Conservation (phyloP, 2,113 vertebrate genomes). For the Sterna hirundo region DNA sequence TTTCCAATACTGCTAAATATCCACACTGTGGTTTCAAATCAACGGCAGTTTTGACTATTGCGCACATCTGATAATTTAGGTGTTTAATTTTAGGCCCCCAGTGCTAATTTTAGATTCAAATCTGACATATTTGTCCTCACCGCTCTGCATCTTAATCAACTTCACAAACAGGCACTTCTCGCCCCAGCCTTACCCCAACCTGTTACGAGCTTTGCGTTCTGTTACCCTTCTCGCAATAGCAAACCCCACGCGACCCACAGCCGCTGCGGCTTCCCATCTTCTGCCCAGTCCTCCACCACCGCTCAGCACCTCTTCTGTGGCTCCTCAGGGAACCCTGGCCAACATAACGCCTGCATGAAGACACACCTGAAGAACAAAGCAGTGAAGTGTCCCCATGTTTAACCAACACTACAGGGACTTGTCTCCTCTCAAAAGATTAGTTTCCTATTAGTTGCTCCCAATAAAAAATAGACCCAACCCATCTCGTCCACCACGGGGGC, state of each 20-base stretch:
- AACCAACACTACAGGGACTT: background rate
- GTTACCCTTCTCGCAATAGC: background rate
- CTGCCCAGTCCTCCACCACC: background rate
- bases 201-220: background rate
- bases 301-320: background rate
- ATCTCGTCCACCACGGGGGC: background rate
- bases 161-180: background rate
- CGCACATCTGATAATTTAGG: background rate
- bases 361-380: background rate
- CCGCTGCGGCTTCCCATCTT: background rate
- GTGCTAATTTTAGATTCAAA: conserved; percentile 6
- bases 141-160: conserved; percentile 36
- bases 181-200: background rate
- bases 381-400: background rate
- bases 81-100: conserved; percentile 28
- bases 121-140: conserved; percentile 14
- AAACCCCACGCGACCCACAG: background rate
- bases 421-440: background rate
- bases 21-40: background rate
- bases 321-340: background rate
- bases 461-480: background rate
- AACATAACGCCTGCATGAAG: background rate
- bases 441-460: background rate
- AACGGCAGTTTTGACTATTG: background rate
- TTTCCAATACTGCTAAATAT: background rate